Evolutionary conservation across 2,888 invertebrate species (phyloP).

Genomic region (Trilocha varians): DNA sequence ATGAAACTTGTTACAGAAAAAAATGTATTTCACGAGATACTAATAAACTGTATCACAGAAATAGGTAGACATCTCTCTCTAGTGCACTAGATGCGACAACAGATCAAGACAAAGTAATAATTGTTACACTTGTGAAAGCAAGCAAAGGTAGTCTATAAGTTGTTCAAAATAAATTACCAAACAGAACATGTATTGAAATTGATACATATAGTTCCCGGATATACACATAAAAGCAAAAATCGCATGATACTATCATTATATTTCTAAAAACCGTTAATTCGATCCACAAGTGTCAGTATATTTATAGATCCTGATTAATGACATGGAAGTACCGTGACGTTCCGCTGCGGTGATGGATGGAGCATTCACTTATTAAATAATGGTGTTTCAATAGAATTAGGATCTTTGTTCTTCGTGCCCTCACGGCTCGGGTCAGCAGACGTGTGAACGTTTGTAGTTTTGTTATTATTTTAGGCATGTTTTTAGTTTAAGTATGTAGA

Average conservation of each 20-base stretch:
- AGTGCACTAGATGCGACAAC: no score
- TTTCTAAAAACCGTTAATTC: constrained; percentile 35
- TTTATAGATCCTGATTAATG: constrained; percentile 72
- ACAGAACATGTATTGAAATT: background rate
- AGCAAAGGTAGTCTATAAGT: no score
- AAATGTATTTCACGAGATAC: no score
- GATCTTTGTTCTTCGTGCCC: constrained; percentile 61
- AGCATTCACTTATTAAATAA: constrained; percentile 64
- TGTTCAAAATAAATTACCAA: no score
- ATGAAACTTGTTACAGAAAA: no score
- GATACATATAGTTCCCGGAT: no score
- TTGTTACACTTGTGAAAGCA: no score
- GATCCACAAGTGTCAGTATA: constrained; percentile 58
- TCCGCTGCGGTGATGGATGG: constrained; percentile 55
- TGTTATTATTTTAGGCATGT: background rate
- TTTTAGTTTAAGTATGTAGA: no score
- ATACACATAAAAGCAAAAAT: no score
- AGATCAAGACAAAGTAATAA: no score
- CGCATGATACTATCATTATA: constrained; percentile 4
- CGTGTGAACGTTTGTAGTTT: background rate
- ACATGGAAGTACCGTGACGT: constrained; percentile 54
- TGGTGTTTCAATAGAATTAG: constrained; percentile 69
- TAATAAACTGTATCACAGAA: no score
- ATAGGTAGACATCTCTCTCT: no score
- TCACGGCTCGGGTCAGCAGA: constrained; percentile 26